These are phyloP conservation scores for Nestor notabilis DNA, from an alignment of 2,113 vertebrate genomes.

Conservation along the genomic window DNA sequence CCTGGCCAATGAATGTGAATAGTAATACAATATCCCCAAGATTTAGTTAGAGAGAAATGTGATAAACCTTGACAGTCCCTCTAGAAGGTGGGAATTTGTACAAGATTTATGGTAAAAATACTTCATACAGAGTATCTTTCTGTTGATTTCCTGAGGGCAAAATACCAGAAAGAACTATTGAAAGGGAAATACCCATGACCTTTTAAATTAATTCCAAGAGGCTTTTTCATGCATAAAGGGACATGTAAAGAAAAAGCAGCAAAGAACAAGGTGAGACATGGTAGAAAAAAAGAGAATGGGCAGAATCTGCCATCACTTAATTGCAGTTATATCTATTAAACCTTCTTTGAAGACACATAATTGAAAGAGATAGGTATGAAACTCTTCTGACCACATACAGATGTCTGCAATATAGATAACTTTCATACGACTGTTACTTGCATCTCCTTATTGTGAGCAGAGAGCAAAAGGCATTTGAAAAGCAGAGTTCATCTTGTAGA, in stretches of 20 bases:
- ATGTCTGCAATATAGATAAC: accelerated
- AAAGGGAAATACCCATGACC: not conserved
- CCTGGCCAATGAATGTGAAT: not conserved
- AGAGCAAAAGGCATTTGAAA: not conserved
- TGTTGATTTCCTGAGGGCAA: not conserved
- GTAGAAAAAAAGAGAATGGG: not conserved
- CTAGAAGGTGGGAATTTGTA: not conserved
- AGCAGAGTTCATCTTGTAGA: not conserved
- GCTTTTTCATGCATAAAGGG: not conserved
- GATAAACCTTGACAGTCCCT: not conserved
- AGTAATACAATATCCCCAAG: not conserved
- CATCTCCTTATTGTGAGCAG: not conserved
- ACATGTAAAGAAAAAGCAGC: not conserved
- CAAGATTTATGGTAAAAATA: not conserved
- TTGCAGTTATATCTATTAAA: not conserved
- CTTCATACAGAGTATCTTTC: not conserved
- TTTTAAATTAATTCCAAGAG: not conserved
- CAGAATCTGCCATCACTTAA: not conserved
- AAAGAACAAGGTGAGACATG: not conserved
- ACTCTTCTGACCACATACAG: not conserved
- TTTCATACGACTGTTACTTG: not conserved
- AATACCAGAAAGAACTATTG: not conserved
- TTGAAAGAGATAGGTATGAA: not conserved
- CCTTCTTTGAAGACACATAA: not conserved
- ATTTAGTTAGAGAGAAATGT: not conserved